Evolutionary conservation across 2,888 invertebrate species (phyloP), one percentile per base, ranked within the genome.

Genomic region (Drosophila eohydei): DNA sequence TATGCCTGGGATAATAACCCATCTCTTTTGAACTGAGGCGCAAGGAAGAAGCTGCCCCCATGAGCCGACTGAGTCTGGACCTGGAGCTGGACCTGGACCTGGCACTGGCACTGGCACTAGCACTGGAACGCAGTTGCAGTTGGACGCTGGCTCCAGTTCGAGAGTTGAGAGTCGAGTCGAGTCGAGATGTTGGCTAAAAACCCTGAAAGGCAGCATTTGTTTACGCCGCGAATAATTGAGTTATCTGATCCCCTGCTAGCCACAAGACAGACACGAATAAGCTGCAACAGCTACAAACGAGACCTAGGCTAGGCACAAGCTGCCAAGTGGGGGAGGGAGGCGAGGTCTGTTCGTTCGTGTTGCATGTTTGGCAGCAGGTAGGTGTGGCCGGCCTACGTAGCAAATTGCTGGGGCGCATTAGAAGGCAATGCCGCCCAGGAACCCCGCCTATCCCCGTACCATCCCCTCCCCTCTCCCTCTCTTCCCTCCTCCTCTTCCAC

Each of bases 191-290:
- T 67, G 78, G 80, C 84, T 74, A 73, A 84, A 88, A 88, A 58
- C 80, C 83, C 84, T 85, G 80, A 88, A 70, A 84, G 88, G 88
- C 84, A 82, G 87, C 89, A 90, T 91, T 91, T 91, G 89, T 92
- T 91, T 91, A 91, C 88, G 89, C 90, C 90, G 90, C 90, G 85
- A 90, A 89, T 92, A 91, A 91, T 92, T 91, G 92, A 91, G 91
- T 91, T 91, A 92, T 92, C 92, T 91, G 91, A 91, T 92, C 90
- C 50, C 83, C 78, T 72, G 76, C 80, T 81, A 76, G 82, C 82
- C 80, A 80, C 73, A 81, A 81, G 79, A 73, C 80, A 80, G 77
- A 80, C 78, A 81, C 71, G 71, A 58, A 38, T 26, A 6, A 26
- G 44, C 48, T 48, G 51, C 51, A 36, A 52, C 26, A 48, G 34